Conservation (phyloP, 92 coral and sea anemone genomes). For the Siderastrea radians region DNA sequence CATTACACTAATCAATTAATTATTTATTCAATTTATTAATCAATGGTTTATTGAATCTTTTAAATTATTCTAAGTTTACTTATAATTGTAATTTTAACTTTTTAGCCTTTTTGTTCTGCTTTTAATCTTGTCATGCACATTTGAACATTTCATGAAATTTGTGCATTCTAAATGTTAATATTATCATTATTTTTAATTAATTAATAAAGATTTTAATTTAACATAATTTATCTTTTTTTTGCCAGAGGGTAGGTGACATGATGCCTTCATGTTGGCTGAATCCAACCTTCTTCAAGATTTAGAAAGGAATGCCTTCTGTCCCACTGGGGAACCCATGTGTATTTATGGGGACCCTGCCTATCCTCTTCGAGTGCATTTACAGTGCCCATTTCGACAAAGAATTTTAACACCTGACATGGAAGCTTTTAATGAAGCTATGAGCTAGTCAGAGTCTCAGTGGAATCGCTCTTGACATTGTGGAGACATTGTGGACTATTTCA, state of each 20-base stretch:
- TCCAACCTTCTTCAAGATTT: conserved; percentile 34
- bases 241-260: conserved; percentile 40
- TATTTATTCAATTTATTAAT: too few species aligned
- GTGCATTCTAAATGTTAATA: too few species aligned
- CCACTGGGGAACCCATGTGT: conserved; percentile 48
- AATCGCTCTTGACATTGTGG: conserved; percentile 52
- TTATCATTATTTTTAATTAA: conserved; percentile 18
- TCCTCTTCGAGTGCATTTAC: conserved; percentile 40
- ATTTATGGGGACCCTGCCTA: conserved; percentile 54
- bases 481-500: conserved; percentile 38
- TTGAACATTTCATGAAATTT: too few species aligned
- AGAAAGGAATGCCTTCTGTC: conserved; percentile 43
- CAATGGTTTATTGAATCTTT: too few species aligned
- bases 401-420: conserved; percentile 41
- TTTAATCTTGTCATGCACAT: too few species aligned
- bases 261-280: conserved; percentile 54
- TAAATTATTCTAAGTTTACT: too few species aligned
- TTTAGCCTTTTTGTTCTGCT: too few species aligned
- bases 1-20: too few species aligned
- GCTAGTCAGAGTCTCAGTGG: conserved; percentile 50
- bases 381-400: conserved; percentile 41
- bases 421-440: conserved; percentile 37
- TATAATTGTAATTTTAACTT: too few species aligned
- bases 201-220: conserved; percentile 25
- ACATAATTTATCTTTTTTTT: conserved; percentile 23